Evolutionary conservation across 2,888 invertebrate species (phyloP).

Genomic region (Philonicus albiceps): DNA sequence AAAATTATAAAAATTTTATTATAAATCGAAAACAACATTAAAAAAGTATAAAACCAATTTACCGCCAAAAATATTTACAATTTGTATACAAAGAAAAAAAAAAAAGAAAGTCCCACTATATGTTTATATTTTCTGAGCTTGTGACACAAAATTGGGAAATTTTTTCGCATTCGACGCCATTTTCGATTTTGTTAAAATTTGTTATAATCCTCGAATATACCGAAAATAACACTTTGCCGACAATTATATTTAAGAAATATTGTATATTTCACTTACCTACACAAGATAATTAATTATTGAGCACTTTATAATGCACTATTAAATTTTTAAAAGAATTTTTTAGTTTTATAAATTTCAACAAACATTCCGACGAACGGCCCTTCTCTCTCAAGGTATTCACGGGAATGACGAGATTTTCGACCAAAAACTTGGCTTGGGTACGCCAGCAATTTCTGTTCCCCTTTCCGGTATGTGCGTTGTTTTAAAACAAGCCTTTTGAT

Average conservation of each 20-base stretch:
- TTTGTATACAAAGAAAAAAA: conserved; percentile 23
- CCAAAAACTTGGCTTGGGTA: conserved; percentile 37
- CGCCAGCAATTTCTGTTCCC: not conserved
- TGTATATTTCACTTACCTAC: not conserved
- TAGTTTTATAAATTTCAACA: not conserved
- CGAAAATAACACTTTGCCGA: not conserved
- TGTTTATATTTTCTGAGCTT: conserved; percentile 30
- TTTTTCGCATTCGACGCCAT: conserved; percentile 46
- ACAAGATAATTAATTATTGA: not conserved
- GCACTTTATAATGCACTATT: not conserved
- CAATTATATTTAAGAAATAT: not conserved
- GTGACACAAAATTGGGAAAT: conserved; percentile 42
- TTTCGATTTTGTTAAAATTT: conserved; percentile 46
- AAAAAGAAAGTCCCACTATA: conserved; percentile 19
- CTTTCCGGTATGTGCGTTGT: not conserved
- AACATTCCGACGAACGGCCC: conserved; percentile 7
- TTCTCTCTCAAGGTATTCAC: conserved; percentile 11
- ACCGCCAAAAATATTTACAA: not conserved
- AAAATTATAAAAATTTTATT: not conserved
- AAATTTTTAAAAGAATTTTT: not conserved
- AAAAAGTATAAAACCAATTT: not conserved
- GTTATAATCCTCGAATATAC: not conserved
- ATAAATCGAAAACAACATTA: not conserved
- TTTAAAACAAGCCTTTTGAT: not conserved
- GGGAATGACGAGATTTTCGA: conserved; percentile 28